Conservation (phyloP, 2,888 invertebrate species). For the Habrosyne pyritoides region DNA sequence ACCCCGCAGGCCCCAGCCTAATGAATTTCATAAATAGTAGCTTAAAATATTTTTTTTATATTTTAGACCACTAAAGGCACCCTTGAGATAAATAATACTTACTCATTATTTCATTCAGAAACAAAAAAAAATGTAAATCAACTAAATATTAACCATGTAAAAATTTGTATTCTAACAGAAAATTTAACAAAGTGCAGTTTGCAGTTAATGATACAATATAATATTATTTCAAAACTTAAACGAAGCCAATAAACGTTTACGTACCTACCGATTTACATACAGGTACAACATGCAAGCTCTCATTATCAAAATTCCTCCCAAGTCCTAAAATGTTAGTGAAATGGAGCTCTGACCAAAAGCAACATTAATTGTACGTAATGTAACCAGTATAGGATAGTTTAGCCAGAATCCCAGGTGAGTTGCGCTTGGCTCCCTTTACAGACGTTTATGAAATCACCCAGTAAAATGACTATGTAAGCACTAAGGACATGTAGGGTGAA, state of each 20-base stretch:
- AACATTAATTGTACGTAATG: conserved; percentile 2
- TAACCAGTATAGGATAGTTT: not conserved
- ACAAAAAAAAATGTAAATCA: too few relatives aligned
- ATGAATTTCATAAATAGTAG: too few relatives aligned
- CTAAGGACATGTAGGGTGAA: not conserved
- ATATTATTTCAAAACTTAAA: not conserved
- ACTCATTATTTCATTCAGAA: too few relatives aligned
- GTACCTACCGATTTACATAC: not conserved
- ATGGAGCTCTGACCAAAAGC: conserved; percentile 5
- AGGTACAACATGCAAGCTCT: not conserved
- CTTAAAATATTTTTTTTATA: too few relatives aligned
- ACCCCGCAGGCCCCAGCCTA: too few relatives aligned
- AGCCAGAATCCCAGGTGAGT: conserved; percentile 3
- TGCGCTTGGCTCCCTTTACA: not conserved
- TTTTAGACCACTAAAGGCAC: too few relatives aligned
- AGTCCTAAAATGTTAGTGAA: conserved; percentile 2
- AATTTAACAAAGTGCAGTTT: not conserved
- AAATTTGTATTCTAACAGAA: not conserved
- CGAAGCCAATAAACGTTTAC: not conserved
- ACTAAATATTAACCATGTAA: too few relatives aligned
- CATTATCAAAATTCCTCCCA: conserved; percentile 3
- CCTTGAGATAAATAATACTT: too few relatives aligned
- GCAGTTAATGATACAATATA: not conserved
- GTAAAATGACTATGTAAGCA: not conserved
- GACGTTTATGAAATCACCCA: not conserved